phyloP scores from a whole-genome alignment of 1,140 invertebrate genomes.

The Campoletis sonorensis region DNA sequence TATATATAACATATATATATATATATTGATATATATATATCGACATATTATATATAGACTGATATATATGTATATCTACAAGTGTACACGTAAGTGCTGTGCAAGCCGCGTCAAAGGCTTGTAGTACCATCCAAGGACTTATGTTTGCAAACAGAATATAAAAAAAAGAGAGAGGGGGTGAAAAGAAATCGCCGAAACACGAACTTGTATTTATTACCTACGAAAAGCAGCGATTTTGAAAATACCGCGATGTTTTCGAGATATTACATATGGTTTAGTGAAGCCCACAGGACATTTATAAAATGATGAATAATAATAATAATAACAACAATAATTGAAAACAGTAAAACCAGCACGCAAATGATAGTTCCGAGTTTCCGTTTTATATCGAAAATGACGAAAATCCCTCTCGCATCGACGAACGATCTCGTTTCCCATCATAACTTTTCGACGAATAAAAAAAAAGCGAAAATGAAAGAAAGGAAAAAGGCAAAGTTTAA shows the following conservation, averaged over 20 bases:
- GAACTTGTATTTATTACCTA: conserved; percentile 42
- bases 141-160: conserved; percentile 45
- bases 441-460: not conserved
- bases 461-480: not conserved
- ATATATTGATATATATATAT: conserved; percentile 17
- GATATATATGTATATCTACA: conserved; percentile 48
- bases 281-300: conserved; percentile 19
- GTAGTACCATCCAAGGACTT: conserved; percentile 57
- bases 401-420: conserved; percentile 8
- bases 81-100: conserved; percentile 65
- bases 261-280: conserved; percentile 15
- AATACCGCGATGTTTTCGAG: conserved; percentile 32
- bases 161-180: not conserved
- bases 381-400: not conserved
- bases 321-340: not conserved
- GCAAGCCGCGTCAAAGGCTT: conserved; percentile 56
- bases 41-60: conserved; percentile 3
- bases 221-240: conserved; percentile 17
- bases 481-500: not conserved
- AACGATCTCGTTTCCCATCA: not conserved
- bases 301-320: not conserved
- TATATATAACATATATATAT: too few relatives aligned
- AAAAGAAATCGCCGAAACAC: conserved; percentile 17
- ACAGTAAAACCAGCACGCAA: not conserved
- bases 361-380: conserved; percentile 2